Evolutionary conservation across 1,140 invertebrate genomes (phyloP), one percentile per base, ranked within the genome.

Genomic region (Cotesia chilonis): DNA sequence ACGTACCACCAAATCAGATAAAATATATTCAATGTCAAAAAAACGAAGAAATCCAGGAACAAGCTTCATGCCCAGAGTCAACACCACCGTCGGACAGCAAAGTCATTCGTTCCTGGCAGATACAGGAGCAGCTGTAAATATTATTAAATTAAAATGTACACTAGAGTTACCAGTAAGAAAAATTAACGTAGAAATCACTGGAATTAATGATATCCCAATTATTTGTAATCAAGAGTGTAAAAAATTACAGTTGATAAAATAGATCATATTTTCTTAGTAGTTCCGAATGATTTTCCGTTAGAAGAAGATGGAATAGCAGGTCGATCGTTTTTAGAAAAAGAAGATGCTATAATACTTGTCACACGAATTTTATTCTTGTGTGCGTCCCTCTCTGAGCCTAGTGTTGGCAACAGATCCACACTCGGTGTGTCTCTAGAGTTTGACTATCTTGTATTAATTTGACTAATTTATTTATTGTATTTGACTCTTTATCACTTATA

Each of bases 141-240:
- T 70, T 3, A 61, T 61, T 0, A 61, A 70, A 70, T 60, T 47
- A 10, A 70, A 70, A 51, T 70, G 68, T 41, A 70, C 37, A 4
- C 0, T 28, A 3, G 68, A 57, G 28, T 17, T 70, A 3, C 38
- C 55, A 3, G 14, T 70, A 14, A 47, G 57, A 47, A 51, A 61
- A 47, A 41, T 28, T 10, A 10, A 10, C 3, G 68, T 57, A 14
- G 6, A 70, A 70, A 60, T 47, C 2, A 70, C 68, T 6, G 68
- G 68, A 51, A 70, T 70, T 20, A 70, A 70, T 61, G 28, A 70
- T 14, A 70, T 10, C 28, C 68, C 68, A 35, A 61, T 70, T 5
- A 51, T 10, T 6, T 70, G 68, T n/a, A n/a, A n/a, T 9, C 6
- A 70, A 51, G 57, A 61, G 51, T 70, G 68, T 35, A n/a, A n/a